Conservation (phyloP, 1,140 invertebrate genomes). For the Goniozus legneri region DNA sequence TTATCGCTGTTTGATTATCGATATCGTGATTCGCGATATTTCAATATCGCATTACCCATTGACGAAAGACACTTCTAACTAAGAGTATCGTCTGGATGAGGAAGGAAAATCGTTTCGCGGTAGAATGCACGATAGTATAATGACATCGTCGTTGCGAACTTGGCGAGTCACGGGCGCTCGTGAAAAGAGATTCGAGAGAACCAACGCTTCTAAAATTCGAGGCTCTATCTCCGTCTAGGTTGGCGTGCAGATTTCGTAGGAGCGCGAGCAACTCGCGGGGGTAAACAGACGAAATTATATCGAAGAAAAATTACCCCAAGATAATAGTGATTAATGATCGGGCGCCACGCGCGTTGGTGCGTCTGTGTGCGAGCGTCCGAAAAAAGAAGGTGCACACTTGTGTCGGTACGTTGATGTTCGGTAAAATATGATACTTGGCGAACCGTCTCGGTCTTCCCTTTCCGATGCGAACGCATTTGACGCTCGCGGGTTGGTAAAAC, state of each 20-base stretch:
- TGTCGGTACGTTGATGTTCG: constrained; percentile 26
- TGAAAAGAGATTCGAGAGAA: too few species aligned
- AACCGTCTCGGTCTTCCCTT: constrained; percentile 22
- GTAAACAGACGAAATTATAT: constrained; percentile 50
- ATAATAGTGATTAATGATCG: constrained; percentile 50
- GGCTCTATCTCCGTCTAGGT: constrained; percentile 3
- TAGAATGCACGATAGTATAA: too few species aligned
- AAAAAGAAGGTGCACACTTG: constrained; percentile 13
- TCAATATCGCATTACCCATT: too few species aligned
- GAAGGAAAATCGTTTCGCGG: too few species aligned
- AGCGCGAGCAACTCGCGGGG: constrained; percentile 33
- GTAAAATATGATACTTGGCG: constrained; percentile 40
- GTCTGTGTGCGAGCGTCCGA: constrained; percentile 17
- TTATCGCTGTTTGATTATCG: too few species aligned
- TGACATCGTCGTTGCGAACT: too few species aligned
- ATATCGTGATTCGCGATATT: too few species aligned
- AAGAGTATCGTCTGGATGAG: too few species aligned
- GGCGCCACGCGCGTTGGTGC: constrained; percentile 16
- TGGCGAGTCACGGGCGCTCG: too few species aligned
- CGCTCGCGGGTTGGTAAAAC: background rate
- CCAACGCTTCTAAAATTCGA: constrained; percentile 23
- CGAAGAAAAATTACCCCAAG: constrained; percentile 49
- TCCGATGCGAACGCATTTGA: constrained; percentile 11
- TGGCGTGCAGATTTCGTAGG: constrained; percentile 24
- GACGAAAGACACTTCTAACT: too few species aligned